Conservation (phyloP, 2,797 vertebrate genomes). For the Poeciliopsis infans region DNA sequence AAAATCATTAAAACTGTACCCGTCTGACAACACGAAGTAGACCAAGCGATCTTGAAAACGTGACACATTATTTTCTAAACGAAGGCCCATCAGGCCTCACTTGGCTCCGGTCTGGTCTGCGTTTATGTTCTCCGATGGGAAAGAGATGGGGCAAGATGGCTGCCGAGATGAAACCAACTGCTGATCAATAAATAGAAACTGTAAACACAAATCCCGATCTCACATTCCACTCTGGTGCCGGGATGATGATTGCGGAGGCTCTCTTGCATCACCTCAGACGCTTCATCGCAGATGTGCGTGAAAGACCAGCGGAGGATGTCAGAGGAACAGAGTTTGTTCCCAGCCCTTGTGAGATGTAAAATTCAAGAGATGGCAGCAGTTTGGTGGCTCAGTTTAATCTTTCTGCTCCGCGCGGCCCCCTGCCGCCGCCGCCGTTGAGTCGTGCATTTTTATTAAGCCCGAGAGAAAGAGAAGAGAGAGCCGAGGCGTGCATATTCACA, state of each 20-base stretch:
- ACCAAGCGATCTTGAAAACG: background rate
- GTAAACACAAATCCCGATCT: background rate
- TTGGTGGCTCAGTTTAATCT: constrained; percentile 66
- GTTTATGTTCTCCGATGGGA: background rate
- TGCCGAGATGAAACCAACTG: background rate
- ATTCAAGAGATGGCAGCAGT: constrained; percentile 60
- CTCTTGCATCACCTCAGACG: constrained; percentile 53
- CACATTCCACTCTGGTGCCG: constrained; percentile 45
- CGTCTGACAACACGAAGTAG: background rate
- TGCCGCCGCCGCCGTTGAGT: constrained; percentile 41
- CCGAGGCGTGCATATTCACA: constrained; percentile 63
- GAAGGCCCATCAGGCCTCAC: background rate
- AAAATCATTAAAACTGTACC: background rate
- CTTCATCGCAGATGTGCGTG: constrained; percentile 36
- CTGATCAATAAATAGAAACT: background rate
- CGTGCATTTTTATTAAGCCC: constrained; percentile 66
- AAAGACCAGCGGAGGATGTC: constrained; percentile 49
- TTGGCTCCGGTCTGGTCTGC: background rate
- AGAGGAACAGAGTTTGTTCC: constrained; percentile 44
- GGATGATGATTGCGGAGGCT: constrained; percentile 51
- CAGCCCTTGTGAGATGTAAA: constrained; percentile 48
- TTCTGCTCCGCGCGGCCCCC: constrained; percentile 51
- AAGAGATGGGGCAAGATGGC: background rate
- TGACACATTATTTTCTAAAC: background rate
- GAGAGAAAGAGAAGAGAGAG: constrained; percentile 45